A percentile compares a stretch with the other conserved stretches of the same genome.
These are phyloP conservation scores for Tachysurus vachellii DNA, from an alignment of 2,113 vertebrate genomes.

Conservation along the genomic window DNA sequence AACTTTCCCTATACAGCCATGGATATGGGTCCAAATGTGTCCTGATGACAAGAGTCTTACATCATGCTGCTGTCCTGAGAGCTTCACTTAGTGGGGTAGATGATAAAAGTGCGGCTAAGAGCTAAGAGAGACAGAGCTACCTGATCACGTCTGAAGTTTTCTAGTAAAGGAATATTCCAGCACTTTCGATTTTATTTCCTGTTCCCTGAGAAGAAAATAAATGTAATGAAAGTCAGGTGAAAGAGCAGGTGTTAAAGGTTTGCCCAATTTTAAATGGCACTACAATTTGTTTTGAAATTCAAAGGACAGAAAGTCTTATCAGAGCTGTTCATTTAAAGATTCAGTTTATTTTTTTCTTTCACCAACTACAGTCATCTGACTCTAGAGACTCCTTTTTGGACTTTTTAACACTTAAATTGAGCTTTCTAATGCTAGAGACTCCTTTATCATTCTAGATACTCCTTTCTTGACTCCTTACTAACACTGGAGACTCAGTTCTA, in stretches of 20 bases:
- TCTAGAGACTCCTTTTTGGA: not conserved
- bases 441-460: too few species aligned
- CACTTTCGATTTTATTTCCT: not conserved
- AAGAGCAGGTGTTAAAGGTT: too few species aligned
- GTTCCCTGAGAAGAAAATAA: not conserved
- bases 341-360: too few species aligned
- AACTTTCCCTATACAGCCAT: not conserved
- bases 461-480: too few species aligned
- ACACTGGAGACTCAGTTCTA: too few species aligned
- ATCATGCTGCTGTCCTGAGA: slow-evolving; percentile 3
- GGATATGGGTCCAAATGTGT: slow-evolving; percentile 14
- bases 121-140: not conserved
- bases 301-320: too few species aligned
- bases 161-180: not conserved
- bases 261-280: too few species aligned
- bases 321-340: too few species aligned
- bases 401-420: too few species aligned
- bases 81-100: not conserved
- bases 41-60: slow-evolving; percentile 17
- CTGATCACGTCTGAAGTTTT: not conserved
- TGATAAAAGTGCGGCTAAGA: not conserved
- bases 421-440: not conserved
- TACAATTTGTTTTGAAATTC: too few species aligned
- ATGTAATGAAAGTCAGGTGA: too few species aligned
- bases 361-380: too few species aligned